Percentiles rank a stretch among this genome's conserved stretches.
Conservation (phyloP, 2,113 vertebrate species). For the Axis porcinus region DNA sequence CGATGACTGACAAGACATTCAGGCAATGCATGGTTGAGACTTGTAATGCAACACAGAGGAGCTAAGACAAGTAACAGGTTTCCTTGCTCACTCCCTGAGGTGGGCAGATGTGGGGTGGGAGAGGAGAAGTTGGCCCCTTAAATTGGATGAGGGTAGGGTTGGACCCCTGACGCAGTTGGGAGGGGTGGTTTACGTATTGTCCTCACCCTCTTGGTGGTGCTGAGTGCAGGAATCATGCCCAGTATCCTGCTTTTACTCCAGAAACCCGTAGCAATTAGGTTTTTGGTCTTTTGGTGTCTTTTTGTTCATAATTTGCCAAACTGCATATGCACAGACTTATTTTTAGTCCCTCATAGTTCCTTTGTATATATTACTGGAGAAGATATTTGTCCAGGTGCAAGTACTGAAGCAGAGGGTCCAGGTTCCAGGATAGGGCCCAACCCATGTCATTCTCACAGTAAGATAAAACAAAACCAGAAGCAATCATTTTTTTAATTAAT, state of each 20-base stretch:
- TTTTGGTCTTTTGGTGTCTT: background rate
- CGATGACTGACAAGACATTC: background rate
- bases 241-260: background rate
- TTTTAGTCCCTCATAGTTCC: background rate
- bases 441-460: background rate
- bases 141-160: background rate
- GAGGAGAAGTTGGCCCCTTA: background rate
- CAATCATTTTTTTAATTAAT: background rate
- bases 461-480: background rate
- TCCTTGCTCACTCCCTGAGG: background rate
- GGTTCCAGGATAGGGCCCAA: background rate
- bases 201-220: background rate
- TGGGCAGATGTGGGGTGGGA: fast-evolving
- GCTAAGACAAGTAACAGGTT: background rate
- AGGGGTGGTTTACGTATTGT: background rate
- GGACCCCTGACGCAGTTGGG: background rate
- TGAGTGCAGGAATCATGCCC: background rate
- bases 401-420: background rate
- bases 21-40: background rate
- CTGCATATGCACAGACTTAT: background rate
- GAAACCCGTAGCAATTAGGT: background rate
- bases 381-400: background rate
- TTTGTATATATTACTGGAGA: background rate
- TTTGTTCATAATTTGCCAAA: background rate
- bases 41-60: background rate